Percentiles rank a stretch among this genome's conserved stretches.
Conservation (phyloP, 1,140 invertebrate genomes). For the Bathynomus jamesi region DNA sequence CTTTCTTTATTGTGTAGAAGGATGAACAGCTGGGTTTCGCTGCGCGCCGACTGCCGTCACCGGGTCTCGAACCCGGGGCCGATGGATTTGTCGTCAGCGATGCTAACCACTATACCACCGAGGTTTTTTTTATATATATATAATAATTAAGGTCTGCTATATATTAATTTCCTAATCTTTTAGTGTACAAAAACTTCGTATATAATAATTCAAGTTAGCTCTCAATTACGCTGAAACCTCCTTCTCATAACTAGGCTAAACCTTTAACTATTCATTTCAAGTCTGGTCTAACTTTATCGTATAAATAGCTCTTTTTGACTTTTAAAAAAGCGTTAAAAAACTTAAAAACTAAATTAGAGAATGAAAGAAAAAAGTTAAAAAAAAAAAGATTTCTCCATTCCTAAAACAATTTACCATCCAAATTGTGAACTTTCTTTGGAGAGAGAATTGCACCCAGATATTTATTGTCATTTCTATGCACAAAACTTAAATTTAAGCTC, state of each 20-base stretch:
- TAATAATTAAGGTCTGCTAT: no score
- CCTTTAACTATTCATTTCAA: neutral
- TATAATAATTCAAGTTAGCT: neutral
- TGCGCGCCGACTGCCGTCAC: no score
- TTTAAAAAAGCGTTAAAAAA: neutral
- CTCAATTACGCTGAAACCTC: neutral
- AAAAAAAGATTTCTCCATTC: neutral
- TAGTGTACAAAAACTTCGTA: no score
- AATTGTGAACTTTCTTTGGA: neutral
- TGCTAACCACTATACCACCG: no score
- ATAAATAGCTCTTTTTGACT: neutral
- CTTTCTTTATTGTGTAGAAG: no score
- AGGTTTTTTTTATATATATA: no score
- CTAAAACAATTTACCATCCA: neutral
- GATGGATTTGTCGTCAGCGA: no score
- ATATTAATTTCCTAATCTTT: no score
- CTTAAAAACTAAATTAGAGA: neutral
- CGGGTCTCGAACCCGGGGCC: no score
- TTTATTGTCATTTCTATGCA: constrained; percentile 1
- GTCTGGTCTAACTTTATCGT: neutral
- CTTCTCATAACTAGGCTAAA: neutral
- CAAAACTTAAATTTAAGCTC: neutral
- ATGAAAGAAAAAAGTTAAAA: neutral
- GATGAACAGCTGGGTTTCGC: no score
- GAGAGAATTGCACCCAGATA: neutral